A percentile compares a stretch with the other conserved stretches of the same genome.
phyloP scores from a whole-genome alignment of 2,888 invertebrate genomes.

The Sturmia bella region DNA sequence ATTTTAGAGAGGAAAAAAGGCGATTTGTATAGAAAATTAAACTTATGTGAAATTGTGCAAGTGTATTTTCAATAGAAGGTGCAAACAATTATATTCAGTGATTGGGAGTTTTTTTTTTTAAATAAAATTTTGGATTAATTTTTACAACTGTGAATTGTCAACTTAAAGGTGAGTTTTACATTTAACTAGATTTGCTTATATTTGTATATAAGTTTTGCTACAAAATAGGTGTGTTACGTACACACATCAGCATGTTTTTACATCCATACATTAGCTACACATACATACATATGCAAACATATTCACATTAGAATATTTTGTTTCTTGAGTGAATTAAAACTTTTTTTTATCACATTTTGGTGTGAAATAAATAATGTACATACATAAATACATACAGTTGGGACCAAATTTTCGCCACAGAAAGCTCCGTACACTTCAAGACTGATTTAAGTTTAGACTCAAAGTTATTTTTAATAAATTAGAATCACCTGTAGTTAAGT shows the following conservation, averaged over 20 bases:
- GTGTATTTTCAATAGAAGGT: neutral
- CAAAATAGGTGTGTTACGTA: too few species aligned
- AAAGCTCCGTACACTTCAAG: too few species aligned
- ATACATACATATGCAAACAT: too few species aligned
- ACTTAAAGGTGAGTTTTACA: constrained; percentile 45
- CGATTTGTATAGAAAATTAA: constrained; percentile 9
- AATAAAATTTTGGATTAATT: constrained; percentile 39
- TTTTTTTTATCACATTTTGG: constrained; percentile 7
- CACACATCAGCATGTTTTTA: too few species aligned
- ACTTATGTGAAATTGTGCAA: constrained; percentile 34
- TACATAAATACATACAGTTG: neutral
- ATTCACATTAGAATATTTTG: too few species aligned
- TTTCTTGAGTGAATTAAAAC: neutral
- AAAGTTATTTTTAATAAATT: too few species aligned
- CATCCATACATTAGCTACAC: too few species aligned
- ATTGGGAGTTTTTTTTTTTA: neutral
- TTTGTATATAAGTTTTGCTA: neutral
- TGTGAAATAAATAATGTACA: neutral
- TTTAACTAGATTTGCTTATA: neutral
- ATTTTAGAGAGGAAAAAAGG: constrained; percentile 10
- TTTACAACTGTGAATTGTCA: neutral
- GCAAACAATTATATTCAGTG: constrained; percentile 1
- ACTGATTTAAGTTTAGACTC: too few species aligned
- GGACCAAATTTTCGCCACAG: too few species aligned
- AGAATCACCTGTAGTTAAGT: too few species aligned